Conservation (phyloP, 2,797 vertebrate genomes). For the Hyperoplus immaculatus region DNA sequence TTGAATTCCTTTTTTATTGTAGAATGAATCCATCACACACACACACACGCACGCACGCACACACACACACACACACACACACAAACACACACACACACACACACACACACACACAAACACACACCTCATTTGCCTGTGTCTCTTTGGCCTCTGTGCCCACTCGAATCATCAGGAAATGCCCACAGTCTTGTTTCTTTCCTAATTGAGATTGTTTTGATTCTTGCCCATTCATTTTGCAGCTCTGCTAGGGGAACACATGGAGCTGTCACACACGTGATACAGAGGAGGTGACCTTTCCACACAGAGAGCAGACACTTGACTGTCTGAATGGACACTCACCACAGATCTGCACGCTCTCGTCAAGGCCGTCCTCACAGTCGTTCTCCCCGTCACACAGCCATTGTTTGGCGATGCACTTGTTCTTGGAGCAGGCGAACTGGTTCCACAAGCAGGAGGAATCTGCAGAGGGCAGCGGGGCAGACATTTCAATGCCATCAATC, state of each 20-base stretch:
- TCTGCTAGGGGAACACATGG: constrained; percentile 31
- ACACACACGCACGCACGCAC: no score
- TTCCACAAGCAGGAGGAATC: constrained; percentile 98
- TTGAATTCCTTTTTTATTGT: constrained; percentile 58
- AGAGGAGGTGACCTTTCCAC: constrained; percentile 50
- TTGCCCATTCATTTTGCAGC: constrained; percentile 38
- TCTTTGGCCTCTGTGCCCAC: constrained; percentile 58
- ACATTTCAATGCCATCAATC: constrained; percentile 62
- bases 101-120: constrained; percentile 19
- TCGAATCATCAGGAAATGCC: constrained; percentile 67
- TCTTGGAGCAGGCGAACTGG: constrained; percentile 97
- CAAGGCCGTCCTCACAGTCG: constrained; percentile 94
- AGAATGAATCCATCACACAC: constrained; percentile 47
- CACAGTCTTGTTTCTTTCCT: constrained; percentile 63
- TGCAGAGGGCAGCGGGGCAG: constrained; percentile 64
- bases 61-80: no score
- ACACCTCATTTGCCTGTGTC: constrained; percentile 67
- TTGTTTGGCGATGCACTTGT: constrained; percentile 97
- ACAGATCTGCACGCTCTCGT: constrained; percentile 94
- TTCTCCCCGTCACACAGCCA: constrained; percentile 98
- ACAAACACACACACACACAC: no score
- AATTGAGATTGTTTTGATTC: constrained; percentile 59
- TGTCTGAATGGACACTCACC: constrained; percentile 82
- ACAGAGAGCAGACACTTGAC: constrained; percentile 17
- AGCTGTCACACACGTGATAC: constrained; percentile 11